Conservation (phyloP, 2,113 vertebrate genomes). For the Irena cyanogastra region DNA sequence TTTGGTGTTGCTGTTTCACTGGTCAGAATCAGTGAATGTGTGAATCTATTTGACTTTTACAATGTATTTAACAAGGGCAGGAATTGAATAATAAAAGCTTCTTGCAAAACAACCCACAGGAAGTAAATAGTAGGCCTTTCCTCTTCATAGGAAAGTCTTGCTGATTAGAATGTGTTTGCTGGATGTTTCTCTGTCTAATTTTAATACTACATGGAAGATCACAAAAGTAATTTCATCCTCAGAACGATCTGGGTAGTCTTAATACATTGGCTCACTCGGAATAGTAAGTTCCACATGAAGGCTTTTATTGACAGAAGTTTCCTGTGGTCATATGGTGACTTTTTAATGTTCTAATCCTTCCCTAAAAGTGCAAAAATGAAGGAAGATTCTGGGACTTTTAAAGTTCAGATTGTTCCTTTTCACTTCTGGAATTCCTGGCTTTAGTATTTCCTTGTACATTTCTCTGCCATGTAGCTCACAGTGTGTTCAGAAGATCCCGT, state of each 20-base stretch:
- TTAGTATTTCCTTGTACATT: background rate
- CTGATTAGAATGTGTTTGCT: background rate
- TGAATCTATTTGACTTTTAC: background rate
- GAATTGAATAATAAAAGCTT: background rate
- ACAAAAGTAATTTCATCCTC: background rate
- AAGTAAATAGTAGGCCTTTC: background rate
- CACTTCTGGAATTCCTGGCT: background rate
- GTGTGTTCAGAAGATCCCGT: background rate
- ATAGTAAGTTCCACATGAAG: background rate
- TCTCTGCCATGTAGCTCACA: background rate
- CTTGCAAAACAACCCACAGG: background rate
- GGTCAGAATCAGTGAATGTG: background rate
- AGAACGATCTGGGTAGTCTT: background rate
- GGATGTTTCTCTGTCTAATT: background rate
- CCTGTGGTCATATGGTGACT: background rate
- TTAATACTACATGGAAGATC: background rate
- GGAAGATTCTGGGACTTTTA: background rate
- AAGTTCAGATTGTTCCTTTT: background rate
- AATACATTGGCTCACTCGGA: accelerated
- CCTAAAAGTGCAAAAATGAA: background rate
- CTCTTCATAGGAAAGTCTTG: background rate
- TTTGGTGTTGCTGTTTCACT: background rate
- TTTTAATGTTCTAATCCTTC: background rate
- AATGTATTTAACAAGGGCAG: background rate
- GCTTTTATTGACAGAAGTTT: background rate